Evolutionary conservation across 2,797 vertebrate species (phyloP).

Genomic region (Selene dorsalis): DNA sequence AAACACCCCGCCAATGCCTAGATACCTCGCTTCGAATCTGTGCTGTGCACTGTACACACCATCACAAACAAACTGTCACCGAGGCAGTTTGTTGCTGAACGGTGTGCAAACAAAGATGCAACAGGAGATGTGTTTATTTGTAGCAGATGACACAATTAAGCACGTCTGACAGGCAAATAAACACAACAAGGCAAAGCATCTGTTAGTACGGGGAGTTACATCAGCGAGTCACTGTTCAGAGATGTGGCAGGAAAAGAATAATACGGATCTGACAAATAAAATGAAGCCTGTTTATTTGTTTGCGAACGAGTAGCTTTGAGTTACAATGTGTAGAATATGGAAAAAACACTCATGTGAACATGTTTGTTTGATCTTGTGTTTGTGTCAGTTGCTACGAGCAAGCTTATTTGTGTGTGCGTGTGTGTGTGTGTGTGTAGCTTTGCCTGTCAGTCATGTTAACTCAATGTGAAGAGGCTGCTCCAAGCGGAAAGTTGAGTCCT

Average conservation of each 20-base stretch:
- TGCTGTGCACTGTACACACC: background rate
- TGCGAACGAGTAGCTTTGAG: constrained; percentile 1
- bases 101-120: constrained; percentile 77
- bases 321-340: background rate
- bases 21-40: constrained; percentile 48
- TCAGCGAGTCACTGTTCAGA: constrained; percentile 14
- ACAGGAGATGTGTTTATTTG: constrained; percentile 73
- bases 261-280: constrained; percentile 62
- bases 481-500: constrained; percentile 75
- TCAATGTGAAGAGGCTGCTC: constrained; percentile 74
- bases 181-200: constrained; percentile 68
- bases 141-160: constrained; percentile 76
- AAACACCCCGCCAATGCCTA: constrained; percentile 37
- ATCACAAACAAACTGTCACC: constrained; percentile 68
- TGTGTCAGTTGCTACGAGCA: constrained; percentile 42
- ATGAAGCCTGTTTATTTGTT: constrained; percentile 51
- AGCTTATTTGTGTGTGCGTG: constrained; percentile 43
- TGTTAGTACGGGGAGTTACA: constrained; percentile 35
- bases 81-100: constrained; percentile 59
- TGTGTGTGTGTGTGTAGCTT: constrained; percentile 44
- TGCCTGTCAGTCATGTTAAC: constrained; percentile 80
- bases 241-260: constrained; percentile 28
- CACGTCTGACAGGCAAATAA: constrained; percentile 76
- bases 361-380: constrained; percentile 61
- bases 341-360: constrained; percentile 23